Conservation (phyloP, 2,888 invertebrate species). For the Papilio demoleus region DNA sequence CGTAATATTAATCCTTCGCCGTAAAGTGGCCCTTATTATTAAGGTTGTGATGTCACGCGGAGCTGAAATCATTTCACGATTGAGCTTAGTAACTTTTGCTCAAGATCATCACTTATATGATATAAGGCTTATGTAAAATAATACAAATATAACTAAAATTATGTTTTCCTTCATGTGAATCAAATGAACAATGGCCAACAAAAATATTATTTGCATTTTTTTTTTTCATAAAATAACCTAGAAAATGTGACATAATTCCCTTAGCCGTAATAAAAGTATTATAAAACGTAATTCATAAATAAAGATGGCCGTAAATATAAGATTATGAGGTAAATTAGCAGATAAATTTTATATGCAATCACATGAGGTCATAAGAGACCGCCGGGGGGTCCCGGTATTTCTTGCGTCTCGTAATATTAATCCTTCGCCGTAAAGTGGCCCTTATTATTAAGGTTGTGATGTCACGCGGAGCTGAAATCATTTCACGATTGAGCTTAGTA, state of each 20-base stretch:
- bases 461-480: conserved; percentile 36
- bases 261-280: conserved; percentile 12
- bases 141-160: no score
- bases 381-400: conserved; percentile 50
- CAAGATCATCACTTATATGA: not conserved
- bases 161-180: no score
- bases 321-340: conserved; percentile 56
- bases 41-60: conserved; percentile 41
- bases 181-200: no score
- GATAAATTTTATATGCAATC: conserved; percentile 63
- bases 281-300: conserved; percentile 50
- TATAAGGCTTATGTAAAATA: no score
- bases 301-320: conserved; percentile 50
- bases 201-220: not conserved
- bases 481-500: conserved; percentile 43
- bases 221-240: not conserved
- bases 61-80: conserved; percentile 28
- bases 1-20: conserved; percentile 50
- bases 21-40: conserved; percentile 53
- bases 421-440: conserved; percentile 51
- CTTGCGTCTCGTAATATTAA: conserved; percentile 49
- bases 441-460: conserved; percentile 48
- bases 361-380: conserved; percentile 48
- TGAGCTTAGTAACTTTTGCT: conserved; percentile 43
- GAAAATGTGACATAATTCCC: not conserved